Conservation (phyloP, 2,797 vertebrate species). For the Phoxinus dragarum region DNA sequence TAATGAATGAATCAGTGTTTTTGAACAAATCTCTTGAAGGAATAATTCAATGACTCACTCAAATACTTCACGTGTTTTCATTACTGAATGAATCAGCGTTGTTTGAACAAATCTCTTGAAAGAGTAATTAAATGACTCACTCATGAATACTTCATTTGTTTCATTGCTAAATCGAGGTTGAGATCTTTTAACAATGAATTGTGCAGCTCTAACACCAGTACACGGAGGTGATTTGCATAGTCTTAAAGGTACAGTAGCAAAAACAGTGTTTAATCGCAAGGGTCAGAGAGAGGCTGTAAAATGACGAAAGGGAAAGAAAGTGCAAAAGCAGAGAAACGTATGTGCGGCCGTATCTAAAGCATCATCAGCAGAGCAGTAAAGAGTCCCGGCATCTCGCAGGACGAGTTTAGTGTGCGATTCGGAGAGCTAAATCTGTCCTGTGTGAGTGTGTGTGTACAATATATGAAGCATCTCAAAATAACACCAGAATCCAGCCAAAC, state of each 20-base stretch:
- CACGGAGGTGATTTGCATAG: background rate
- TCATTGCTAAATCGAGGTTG: too few species aligned
- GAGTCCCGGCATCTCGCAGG: background rate
- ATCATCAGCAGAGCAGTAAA: background rate
- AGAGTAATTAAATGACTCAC: too few species aligned
- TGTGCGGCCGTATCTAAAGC: background rate
- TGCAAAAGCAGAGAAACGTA: background rate
- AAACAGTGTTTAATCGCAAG: background rate
- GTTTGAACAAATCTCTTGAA: too few species aligned
- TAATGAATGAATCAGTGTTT: too few species aligned
- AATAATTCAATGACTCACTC: too few species aligned
- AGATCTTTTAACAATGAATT: too few species aligned
- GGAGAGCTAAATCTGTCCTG: background rate
- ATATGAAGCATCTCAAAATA: too few species aligned
- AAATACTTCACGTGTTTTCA: too few species aligned
- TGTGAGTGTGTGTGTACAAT: background rate
- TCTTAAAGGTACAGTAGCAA: background rate
- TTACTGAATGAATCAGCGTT: too few species aligned
- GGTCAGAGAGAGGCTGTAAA: background rate
- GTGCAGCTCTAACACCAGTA: background rate
- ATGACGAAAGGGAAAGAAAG: background rate
- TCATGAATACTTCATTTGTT: too few species aligned
- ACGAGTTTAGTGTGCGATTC: background rate
- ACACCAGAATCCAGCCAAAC: too few species aligned
- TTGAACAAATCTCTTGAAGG: too few species aligned